Conservation (phyloP, 2,797 vertebrate genomes). For the Remorina albescens region DNA sequence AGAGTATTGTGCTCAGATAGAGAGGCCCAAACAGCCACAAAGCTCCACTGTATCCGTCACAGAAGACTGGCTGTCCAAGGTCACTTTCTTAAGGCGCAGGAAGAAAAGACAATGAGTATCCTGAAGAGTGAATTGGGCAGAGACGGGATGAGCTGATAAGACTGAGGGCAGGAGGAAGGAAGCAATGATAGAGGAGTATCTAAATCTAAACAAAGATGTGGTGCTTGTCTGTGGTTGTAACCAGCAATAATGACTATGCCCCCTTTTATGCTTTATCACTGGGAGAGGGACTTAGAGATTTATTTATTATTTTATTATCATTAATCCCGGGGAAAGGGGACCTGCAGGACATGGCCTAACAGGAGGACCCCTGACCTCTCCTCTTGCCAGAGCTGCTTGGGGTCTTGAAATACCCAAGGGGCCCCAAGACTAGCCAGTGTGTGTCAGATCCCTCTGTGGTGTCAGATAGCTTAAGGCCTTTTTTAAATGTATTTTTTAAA, state of each 20-base stretch:
- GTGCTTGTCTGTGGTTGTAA: constrained; percentile 58
- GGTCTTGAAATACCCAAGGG: constrained; percentile 72
- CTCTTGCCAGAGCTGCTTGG: constrained; percentile 67
- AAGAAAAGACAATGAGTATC: constrained; percentile 32
- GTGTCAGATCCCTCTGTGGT: constrained; percentile 70
- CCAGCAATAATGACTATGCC: constrained; percentile 64
- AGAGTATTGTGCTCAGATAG: constrained; percentile 43
- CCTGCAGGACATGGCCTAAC: constrained; percentile 79
- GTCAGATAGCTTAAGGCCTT: constrained; percentile 80
- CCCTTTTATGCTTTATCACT: constrained; percentile 66
- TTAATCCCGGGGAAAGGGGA: constrained; percentile 63
- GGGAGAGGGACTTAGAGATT: constrained; percentile 59
- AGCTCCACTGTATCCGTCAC: constrained; percentile 59
- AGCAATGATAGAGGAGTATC: constrained; percentile 53
- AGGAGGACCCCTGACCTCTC: constrained; percentile 75
- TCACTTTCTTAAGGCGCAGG: constrained; percentile 50
- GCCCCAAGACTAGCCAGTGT: constrained; percentile 56
- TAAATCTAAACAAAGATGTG: constrained; percentile 56
- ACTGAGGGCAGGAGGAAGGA: constrained; percentile 53
- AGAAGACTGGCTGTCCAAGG: constrained; percentile 58
- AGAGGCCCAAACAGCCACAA: constrained; percentile 47
- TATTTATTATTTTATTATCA: constrained; percentile 72
- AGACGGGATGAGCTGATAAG: constrained; percentile 66
- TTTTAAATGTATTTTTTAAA: constrained; percentile 84
- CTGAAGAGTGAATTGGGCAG: constrained; percentile 48